Conservation (phyloP, 2,888 invertebrate species). For the Mythimna pallens region DNA sequence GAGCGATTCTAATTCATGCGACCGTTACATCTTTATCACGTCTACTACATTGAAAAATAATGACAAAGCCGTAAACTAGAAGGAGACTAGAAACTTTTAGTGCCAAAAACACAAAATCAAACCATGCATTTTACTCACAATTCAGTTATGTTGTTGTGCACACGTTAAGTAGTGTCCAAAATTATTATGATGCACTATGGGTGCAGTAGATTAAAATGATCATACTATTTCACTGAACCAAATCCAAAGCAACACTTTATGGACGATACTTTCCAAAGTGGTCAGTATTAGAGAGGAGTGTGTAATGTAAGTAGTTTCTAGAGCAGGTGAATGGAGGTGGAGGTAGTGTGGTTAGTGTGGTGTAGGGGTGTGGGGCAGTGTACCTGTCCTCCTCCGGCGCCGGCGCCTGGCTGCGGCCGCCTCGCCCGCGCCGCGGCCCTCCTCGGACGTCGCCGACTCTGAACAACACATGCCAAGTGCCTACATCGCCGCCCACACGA, state of each 20-base stretch:
- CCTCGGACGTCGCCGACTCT: conserved; percentile 86
- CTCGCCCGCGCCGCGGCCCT: conserved; percentile 70
- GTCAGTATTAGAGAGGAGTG: not conserved
- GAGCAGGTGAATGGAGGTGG: not conserved
- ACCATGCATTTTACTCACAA: conserved; percentile 54
- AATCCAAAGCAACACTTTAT: not conserved
- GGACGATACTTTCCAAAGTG: conserved; percentile 13
- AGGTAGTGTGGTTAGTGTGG: conserved; percentile 25
- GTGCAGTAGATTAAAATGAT: not conserved
- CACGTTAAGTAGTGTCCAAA: conserved; percentile 21
- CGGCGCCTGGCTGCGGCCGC: conserved; percentile 68
- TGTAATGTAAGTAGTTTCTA: not conserved
- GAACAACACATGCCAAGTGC: conserved; percentile 85
- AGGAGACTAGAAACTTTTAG: conserved; percentile 41
- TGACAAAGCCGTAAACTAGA: conserved; percentile 47
- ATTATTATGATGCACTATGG: conserved; percentile 5
- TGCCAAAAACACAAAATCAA: conserved; percentile 39
- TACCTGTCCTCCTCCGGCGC: conserved; percentile 74
- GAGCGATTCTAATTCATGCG: conserved; percentile 58
- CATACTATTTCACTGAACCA: conserved; percentile 5
- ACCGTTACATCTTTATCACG: conserved; percentile 24
- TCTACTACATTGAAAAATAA: conserved; percentile 27
- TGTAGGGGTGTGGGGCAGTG: conserved; percentile 21
- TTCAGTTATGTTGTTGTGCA: conserved; percentile 21
- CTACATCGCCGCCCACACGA: conserved; percentile 36